phyloP scores from a whole-genome alignment of 2,113 vertebrate genomes.

The Corythaeola cristata region DNA sequence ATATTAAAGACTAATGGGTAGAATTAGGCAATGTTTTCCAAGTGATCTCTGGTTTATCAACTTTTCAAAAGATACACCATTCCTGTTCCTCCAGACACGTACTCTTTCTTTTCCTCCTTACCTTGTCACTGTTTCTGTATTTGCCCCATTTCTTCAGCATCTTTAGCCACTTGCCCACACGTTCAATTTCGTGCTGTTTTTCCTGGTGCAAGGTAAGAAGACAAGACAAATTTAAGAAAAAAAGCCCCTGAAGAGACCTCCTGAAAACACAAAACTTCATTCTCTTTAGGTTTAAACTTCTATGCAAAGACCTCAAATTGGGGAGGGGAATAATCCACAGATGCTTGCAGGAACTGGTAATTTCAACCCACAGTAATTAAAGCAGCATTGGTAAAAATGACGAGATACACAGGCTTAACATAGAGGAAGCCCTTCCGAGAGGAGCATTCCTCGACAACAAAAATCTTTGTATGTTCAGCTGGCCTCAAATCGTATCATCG shows the following conservation, averaged over 20 bases:
- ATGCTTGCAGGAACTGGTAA: not conserved
- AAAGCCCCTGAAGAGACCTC: not conserved
- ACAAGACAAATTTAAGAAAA: not conserved
- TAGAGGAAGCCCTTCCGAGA: not conserved
- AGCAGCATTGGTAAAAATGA: not conserved
- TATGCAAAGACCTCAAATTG: not conserved
- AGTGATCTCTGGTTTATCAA: not conserved
- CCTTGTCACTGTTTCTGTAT: conserved; percentile 90
- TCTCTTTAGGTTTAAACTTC: not conserved
- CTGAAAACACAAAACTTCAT: not conserved
- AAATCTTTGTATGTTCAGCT: not conserved
- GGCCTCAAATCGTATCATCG: not conserved
- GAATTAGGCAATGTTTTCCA: not conserved
- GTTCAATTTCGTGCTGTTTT: conserved; percentile 87
- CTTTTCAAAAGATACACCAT: not conserved
- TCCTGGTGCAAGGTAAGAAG: conserved; percentile 68
- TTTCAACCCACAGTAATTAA: not conserved
- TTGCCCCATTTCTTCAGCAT: conserved; percentile 93
- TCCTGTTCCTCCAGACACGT: fast-evolving
- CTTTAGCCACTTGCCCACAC: conserved; percentile 91
- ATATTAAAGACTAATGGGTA: not conserved
- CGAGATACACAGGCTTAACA: not conserved
- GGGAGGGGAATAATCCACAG: not conserved
- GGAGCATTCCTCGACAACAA: not conserved
- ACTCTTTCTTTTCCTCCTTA: conserved; percentile 32